These are phyloP conservation scores for Arothron firmamentum DNA, from an alignment of 2,113 vertebrate genomes.

Conservation along the genomic window DNA sequence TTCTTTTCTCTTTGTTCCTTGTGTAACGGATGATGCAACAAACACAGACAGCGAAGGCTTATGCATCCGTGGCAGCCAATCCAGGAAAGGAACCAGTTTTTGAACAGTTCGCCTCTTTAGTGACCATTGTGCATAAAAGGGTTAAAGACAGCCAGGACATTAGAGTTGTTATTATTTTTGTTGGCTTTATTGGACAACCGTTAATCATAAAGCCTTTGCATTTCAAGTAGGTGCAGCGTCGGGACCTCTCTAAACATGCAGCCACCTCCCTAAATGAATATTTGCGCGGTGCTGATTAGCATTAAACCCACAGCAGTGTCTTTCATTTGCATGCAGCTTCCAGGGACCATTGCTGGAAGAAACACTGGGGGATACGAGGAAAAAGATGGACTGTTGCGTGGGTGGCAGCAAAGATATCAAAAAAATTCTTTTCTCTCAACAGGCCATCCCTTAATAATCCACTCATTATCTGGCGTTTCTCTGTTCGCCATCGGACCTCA, in stretches of 20 bases:
- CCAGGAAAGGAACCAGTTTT: too few relatives aligned
- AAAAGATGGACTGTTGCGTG: slow-evolving; percentile 52
- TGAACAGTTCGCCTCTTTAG: too few relatives aligned
- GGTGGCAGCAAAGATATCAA: slow-evolving; percentile 60
- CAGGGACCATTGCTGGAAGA: slow-evolving; percentile 26
- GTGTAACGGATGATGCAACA: too few relatives aligned
- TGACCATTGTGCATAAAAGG: too few relatives aligned
- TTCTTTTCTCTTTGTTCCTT: too few relatives aligned
- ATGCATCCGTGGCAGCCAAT: too few relatives aligned
- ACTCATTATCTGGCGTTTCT: slow-evolving; percentile 71
- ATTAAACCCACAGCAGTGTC: slow-evolving; percentile 56
- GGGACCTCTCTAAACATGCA: slow-evolving; percentile 26
- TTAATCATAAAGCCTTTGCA: slow-evolving; percentile 32
- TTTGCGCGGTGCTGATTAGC: slow-evolving; percentile 68
- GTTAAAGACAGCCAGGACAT: too few relatives aligned
- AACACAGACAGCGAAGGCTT: too few relatives aligned
- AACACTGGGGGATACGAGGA: slow-evolving; percentile 16
- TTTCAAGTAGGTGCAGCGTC: slow-evolving; percentile 50
- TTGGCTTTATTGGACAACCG: slow-evolving; percentile 19
- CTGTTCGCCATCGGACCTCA: slow-evolving; percentile 53
- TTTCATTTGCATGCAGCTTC: slow-evolving; percentile 62
- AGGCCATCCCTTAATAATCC: slow-evolving; percentile 71
- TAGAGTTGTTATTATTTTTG: background rate
- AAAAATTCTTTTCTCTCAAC: slow-evolving; percentile 59
- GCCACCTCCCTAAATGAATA: slow-evolving; percentile 61